Conservation (phyloP, 2,797 vertebrate species). For the Garrulus glandarius region DNA sequence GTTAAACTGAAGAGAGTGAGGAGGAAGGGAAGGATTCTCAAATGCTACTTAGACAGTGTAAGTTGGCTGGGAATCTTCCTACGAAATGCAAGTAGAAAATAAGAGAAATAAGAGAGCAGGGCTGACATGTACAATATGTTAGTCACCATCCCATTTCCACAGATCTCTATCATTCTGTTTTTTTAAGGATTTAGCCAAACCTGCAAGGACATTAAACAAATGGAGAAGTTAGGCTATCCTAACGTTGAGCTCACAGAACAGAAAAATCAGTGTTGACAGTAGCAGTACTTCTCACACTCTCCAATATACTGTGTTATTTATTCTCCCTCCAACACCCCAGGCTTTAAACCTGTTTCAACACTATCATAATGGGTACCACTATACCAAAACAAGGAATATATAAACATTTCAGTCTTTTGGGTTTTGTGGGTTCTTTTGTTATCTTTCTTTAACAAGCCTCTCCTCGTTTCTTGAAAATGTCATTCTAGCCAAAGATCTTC, state of each 20-base stretch:
- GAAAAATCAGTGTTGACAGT: background rate
- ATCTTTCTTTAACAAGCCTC: conserved; percentile 7
- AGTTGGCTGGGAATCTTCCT: background rate
- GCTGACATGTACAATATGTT: background rate
- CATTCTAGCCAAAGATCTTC: conserved; percentile 22
- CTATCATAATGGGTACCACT: background rate
- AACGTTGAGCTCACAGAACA: background rate
- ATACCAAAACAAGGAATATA: conserved; percentile 2
- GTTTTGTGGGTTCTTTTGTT: background rate
- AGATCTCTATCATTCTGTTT: background rate
- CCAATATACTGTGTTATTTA: background rate
- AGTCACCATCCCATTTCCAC: background rate
- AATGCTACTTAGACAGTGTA: background rate
- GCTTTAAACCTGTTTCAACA: background rate
- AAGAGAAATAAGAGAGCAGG: background rate
- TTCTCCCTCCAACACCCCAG: background rate
- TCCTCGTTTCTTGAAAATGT: background rate
- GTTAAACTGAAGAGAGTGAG: background rate
- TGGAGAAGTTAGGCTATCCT: background rate
- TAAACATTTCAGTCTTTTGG: background rate
- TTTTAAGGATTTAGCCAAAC: background rate
- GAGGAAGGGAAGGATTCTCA: background rate
- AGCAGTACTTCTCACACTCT: background rate
- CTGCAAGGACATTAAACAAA: background rate
- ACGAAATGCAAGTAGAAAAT: background rate